Conservation (phyloP, 1,140 invertebrate species). For the Aphelenchoides besseyi region DNA sequence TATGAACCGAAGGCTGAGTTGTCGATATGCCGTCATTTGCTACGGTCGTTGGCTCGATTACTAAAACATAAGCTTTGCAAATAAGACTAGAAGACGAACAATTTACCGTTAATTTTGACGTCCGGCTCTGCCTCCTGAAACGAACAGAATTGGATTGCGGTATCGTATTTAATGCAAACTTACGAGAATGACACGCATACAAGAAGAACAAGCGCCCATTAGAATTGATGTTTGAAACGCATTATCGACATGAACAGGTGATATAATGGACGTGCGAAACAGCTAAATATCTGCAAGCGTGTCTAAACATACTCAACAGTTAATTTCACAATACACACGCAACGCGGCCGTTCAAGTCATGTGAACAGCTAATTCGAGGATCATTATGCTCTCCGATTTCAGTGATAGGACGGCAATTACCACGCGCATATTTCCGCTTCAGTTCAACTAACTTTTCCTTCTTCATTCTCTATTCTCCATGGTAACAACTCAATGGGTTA, state of each 20-base stretch:
- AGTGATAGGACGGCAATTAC: neutral
- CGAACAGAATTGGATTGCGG: too few species aligned
- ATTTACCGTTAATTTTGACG: conserved; percentile 22
- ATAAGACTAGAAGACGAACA: neutral
- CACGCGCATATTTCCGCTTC: neutral
- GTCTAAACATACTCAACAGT: neutral
- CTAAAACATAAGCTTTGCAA: conserved; percentile 12
- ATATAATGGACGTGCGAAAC: neutral
- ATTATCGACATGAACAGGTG: neutral
- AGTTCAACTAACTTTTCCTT: neutral
- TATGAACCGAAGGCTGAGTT: neutral
- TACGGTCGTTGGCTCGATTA: conserved; percentile 20
- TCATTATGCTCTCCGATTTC: neutral
- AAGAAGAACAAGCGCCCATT: conserved; percentile 18
- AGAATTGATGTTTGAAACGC: conserved; percentile 13
- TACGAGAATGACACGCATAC: conserved; percentile 13
- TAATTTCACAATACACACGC: neutral
- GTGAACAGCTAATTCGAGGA: neutral
- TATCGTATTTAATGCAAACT: neutral
- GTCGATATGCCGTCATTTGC: neutral
- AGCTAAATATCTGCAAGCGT: neutral
- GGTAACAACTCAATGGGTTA: neutral
- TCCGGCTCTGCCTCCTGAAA: conserved; percentile 4
- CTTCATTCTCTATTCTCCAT: too few species aligned
- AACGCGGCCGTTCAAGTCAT: too few species aligned